phyloP scores from a whole-genome alignment of 1,140 invertebrate species.

The Mercenaria mercenaria region DNA sequence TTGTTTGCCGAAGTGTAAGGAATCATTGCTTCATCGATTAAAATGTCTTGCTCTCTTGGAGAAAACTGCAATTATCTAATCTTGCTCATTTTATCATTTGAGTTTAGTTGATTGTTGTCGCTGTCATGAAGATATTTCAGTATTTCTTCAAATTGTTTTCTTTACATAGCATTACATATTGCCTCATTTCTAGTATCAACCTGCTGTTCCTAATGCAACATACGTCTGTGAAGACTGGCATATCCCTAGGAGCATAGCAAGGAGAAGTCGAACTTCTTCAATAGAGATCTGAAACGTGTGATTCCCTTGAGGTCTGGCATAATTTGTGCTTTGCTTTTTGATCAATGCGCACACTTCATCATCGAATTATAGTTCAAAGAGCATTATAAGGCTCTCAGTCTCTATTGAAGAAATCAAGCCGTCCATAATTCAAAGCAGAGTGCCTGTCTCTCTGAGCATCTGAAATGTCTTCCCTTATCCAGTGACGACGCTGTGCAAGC shows the following conservation, averaged over 20 bases:
- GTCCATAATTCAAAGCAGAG: conserved; percentile 2
- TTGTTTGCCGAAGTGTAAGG: too few relatives aligned
- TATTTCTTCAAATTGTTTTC: conserved; percentile 56
- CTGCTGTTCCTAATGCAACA: conserved; percentile 56
- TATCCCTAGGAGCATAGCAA: conserved; percentile 48
- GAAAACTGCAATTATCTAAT: conserved; percentile 21
- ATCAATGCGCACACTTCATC: conserved; percentile 41
- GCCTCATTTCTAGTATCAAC: conserved; percentile 41
- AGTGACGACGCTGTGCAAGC: background rate
- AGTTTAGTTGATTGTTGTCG: conserved; percentile 40
- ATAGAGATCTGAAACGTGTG: too few relatives aligned
- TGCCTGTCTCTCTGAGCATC: conserved; percentile 2
- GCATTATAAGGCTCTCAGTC: background rate
- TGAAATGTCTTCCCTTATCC: conserved; percentile 15
- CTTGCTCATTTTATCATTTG: too few relatives aligned
- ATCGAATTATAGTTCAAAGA: conserved; percentile 61
- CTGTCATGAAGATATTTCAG: conserved; percentile 61
- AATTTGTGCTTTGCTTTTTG: background rate
- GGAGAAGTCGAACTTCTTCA: conserved; percentile 41
- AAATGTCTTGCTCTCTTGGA: background rate
- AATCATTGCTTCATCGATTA: background rate
- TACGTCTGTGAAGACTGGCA: conserved; percentile 34
- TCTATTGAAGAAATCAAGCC: too few relatives aligned
- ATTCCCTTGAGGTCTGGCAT: conserved; percentile 1
- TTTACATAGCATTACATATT: conserved; percentile 36